Percentiles rank a stretch among this genome's conserved stretches.
These are phyloP conservation scores for Poecilia velifera DNA, from an alignment of 2,797 vertebrate species.

Conservation along the genomic window DNA sequence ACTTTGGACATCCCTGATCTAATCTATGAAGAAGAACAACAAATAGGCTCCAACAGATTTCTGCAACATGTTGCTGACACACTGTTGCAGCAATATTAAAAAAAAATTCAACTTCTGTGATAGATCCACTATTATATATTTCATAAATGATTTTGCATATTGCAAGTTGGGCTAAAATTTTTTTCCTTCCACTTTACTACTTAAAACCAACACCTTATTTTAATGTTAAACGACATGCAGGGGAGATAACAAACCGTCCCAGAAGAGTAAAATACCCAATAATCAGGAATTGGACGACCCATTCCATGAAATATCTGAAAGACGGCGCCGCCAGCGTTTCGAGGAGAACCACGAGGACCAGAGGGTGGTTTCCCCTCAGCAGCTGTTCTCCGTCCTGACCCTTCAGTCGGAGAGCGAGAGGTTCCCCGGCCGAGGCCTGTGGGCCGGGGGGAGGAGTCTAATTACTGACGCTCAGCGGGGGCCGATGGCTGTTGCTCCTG, in stretches of 20 bases:
- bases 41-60: background rate
- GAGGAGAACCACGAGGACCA: constrained; percentile 68
- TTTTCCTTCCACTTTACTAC: background rate
- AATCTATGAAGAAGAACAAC: too few species aligned
- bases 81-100: background rate
- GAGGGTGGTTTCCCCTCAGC: constrained; percentile 69
- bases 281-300: background rate
- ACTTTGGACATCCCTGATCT: too few species aligned
- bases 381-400: constrained; percentile 77
- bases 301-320: constrained; percentile 40
- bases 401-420: constrained; percentile 66
- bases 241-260: background rate
- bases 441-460: constrained; percentile 53
- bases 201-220: background rate
- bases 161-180: background rate
- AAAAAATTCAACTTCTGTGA: background rate
- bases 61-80: background rate
- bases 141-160: background rate
- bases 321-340: constrained; percentile 51
- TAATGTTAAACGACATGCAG: constrained; percentile 1
- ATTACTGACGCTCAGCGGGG: constrained; percentile 80
- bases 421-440: constrained; percentile 47
- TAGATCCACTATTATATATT: background rate
- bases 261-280: constrained; percentile 18
- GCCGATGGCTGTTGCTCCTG: constrained; percentile 82